Base-by-base conservation (phyloP, 2,797 vertebrate species). In the Molossus alvarezi region DNA sequence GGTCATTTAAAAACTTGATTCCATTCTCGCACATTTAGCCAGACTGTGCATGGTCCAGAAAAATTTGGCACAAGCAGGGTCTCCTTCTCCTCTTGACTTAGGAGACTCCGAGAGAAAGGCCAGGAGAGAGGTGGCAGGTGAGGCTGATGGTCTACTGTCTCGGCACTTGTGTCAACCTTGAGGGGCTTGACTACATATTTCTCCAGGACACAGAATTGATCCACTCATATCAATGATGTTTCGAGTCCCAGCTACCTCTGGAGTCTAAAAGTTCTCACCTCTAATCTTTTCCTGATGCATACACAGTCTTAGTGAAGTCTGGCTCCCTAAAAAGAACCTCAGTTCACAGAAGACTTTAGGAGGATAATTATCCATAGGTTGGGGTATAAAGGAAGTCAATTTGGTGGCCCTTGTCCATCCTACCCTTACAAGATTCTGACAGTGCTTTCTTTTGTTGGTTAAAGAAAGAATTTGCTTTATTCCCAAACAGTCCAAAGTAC, bases 381-480 rank as follows among this genome's bases (percentile, higher is more conserved):
- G 5, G 25, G 5, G 27, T 90, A 65, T 93, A 60, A 92, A 82
- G 27, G 27, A 93, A 83, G 21, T 89, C 17, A 79, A 7, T 9
- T 82, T 71, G 27, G 55, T 71, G n/a, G 45, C 2, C n/a, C 37
- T 89, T 82, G 37, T 27, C 57, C 33, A 79, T 37, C 82, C 45
- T 87, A 55, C 6, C 25, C 33, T 64, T 58, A 58, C 1, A 62
- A 45, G 48, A 69, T 60, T 79, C 17, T 81, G 60, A 90, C 37
- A 69, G 6, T 75, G 17, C 53, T 87, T 93, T 55, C 27, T 91
- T 95, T 71, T n/a, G 84, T 23, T 57, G 17, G 67, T 60, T 75
- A 58, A 76, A 95, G 27, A 82, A 92, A 92, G 27, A 27, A 73
- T 95, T 92, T 83, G 11, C 5, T 93, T 83, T 51, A 71, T 14